Conservation (phyloP, 2,113 vertebrate genomes). For the Callopanchax toddi region DNA sequence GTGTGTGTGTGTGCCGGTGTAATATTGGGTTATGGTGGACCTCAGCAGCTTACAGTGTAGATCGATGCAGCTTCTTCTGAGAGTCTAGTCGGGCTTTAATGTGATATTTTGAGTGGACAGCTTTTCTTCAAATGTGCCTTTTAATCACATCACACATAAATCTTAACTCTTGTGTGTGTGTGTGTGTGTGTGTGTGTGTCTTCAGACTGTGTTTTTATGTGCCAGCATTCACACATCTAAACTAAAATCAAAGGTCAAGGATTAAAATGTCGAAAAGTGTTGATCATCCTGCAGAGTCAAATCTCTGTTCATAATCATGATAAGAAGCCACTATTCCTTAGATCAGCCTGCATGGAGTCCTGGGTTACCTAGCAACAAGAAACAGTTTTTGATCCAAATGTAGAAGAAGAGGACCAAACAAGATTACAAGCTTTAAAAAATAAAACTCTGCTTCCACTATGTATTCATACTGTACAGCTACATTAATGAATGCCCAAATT, state of each 20-base stretch:
- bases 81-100: constrained; percentile 73
- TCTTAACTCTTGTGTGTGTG: constrained; percentile 50
- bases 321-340: constrained; percentile 38
- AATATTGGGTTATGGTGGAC: constrained; percentile 70
- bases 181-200: constrained; percentile 23
- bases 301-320: constrained; percentile 14
- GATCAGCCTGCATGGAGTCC: constrained; percentile 41
- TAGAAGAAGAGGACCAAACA: constrained; percentile 27
- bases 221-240: constrained; percentile 26
- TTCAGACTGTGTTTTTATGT: constrained; percentile 3
- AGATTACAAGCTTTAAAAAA: constrained; percentile 9
- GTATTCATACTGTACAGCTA: no score
- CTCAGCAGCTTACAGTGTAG: constrained; percentile 65
- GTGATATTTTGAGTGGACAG: constrained; percentile 78
- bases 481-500: no score
- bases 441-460: no score
- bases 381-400: constrained; percentile 48
- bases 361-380: constrained; percentile 64
- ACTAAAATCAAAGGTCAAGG: constrained; percentile 7
- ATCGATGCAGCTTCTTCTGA: constrained; percentile 75
- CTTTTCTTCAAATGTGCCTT: constrained; percentile 78
- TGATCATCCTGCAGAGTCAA: constrained; percentile 33
- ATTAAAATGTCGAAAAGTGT: constrained; percentile 16
- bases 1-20: constrained; percentile 23
- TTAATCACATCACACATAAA: constrained; percentile 80